These are phyloP conservation scores for Macaria notata DNA, from an alignment of 2,888 invertebrate species.

Conservation along the genomic window DNA sequence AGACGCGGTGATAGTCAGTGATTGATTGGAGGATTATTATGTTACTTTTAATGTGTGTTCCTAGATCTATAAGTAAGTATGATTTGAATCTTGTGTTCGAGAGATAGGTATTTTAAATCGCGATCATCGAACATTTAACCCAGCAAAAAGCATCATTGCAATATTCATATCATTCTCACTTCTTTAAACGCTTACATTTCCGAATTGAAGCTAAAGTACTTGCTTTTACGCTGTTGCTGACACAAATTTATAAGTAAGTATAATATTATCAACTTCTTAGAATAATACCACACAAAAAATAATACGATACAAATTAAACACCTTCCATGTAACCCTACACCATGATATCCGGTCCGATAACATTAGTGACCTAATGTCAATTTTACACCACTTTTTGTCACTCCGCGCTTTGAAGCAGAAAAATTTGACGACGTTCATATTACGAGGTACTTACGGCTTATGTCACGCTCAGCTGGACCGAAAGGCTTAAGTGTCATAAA, in stretches of 20 bases:
- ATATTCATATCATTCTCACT: too few relatives aligned
- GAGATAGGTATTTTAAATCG: too few relatives aligned
- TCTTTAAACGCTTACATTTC: too few relatives aligned
- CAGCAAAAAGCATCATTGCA: too few relatives aligned
- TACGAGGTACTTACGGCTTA: constrained; percentile 5
- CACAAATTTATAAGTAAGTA: too few relatives aligned
- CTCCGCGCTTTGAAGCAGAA: constrained; percentile 8
- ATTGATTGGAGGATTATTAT: constrained; percentile 6
- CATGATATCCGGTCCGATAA: constrained; percentile 9
- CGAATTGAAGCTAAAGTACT: too few relatives aligned
- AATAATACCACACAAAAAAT: constrained; percentile 1
- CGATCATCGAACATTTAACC: too few relatives aligned
- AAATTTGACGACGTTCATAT: constrained; percentile 8
- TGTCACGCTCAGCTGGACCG: constrained; percentile 11
- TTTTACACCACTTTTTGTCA: constrained; percentile 20
- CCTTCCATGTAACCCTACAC: constrained; percentile 8
- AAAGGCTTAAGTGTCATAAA: constrained; percentile 42
- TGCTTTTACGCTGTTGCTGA: too few relatives aligned
- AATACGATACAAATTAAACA: neutral
- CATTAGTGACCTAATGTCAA: constrained; percentile 13
- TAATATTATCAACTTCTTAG: neutral
- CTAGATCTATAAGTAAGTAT: too few relatives aligned
- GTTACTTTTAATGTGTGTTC: neutral
- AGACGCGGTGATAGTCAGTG: neutral
- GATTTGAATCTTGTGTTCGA: too few relatives aligned